Percentiles rank a stretch among this genome's conserved stretches.
phyloP scores from a whole-genome alignment of 2,888 invertebrate genomes.

The Cephus spinipes region DNA sequence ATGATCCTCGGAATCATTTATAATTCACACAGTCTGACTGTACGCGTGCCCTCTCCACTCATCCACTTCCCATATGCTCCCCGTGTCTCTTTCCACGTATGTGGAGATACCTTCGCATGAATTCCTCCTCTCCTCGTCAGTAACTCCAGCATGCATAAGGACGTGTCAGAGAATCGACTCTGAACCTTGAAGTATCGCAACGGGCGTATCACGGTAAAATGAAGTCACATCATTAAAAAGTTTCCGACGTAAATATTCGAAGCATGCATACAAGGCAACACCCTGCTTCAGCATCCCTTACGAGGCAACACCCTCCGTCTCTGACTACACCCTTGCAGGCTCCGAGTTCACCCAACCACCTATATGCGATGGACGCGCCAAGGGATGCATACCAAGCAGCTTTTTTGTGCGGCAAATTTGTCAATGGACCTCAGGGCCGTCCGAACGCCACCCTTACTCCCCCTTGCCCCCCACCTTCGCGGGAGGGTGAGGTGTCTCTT shows the following conservation, averaged over 20 bases:
- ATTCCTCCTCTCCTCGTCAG: not conserved
- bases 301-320: slow-evolving; percentile 27
- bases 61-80: not conserved
- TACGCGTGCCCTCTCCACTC: not conserved
- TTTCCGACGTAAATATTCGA: slow-evolving; percentile 25
- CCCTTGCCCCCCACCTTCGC: not conserved
- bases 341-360: slow-evolving; percentile 18
- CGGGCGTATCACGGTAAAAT: not conserved
- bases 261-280: slow-evolving; percentile 32
- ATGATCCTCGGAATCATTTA: not conserved
- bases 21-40: not conserved
- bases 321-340: slow-evolving; percentile 17
- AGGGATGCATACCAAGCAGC: slow-evolving; percentile 52
- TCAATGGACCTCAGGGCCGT: slow-evolving; percentile 44
- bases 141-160: not conserved
- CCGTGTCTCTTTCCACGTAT: not conserved
- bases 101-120: not conserved
- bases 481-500: not conserved
- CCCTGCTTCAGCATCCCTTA: slow-evolving; percentile 23
- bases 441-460: slow-evolving; percentile 29
- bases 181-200: not conserved
- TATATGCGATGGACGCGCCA: slow-evolving; percentile 37
- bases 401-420: slow-evolving; percentile 50
- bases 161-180: not conserved
- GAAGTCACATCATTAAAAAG: slow-evolving; percentile 21